phyloP scores from a whole-genome alignment of 2,797 vertebrate genomes.

The Hemitrygon akajei region DNA sequence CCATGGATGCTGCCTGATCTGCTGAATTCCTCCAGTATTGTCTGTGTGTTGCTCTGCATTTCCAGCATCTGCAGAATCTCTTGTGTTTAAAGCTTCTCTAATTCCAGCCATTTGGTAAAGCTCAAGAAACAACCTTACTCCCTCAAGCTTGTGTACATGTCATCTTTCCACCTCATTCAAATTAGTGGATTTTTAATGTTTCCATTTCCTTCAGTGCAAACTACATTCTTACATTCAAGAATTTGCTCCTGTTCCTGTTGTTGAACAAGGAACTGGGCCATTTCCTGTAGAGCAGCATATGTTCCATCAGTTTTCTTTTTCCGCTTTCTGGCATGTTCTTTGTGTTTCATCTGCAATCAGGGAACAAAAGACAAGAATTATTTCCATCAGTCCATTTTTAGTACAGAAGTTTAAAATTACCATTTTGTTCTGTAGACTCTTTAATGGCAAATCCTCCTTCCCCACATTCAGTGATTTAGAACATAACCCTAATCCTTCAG shows the following conservation, averaged over 20 bases:
- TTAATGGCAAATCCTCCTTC: neutral
- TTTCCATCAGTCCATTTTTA: neutral
- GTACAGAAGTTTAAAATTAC: neutral
- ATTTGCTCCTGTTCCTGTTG: neutral
- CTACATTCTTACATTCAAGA: neutral
- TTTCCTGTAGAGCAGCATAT: conserved; percentile 33
- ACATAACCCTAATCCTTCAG: neutral
- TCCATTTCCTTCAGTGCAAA: conserved; percentile 7
- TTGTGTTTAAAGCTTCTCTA: neutral
- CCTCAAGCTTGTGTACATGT: neutral
- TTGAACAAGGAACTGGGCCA: conserved; percentile 1
- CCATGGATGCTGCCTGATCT: too few species aligned
- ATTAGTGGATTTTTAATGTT: neutral
- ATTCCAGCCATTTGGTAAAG: neutral
- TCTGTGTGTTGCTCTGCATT: too few species aligned
- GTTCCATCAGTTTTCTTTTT: neutral
- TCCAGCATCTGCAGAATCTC: too few species aligned
- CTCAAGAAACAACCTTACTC: too few species aligned
- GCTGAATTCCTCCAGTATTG: too few species aligned
- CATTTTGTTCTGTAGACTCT: neutral
- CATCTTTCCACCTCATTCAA: neutral
- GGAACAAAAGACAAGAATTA: neutral
- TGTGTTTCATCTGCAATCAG: conserved; percentile 29
- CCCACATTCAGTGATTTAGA: neutral
- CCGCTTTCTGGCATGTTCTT: conserved; percentile 12